Percentiles rank a stretch among this genome's conserved stretches.
Conservation (phyloP, 2,797 vertebrate genomes). For the Oceanodroma leucorhoa region DNA sequence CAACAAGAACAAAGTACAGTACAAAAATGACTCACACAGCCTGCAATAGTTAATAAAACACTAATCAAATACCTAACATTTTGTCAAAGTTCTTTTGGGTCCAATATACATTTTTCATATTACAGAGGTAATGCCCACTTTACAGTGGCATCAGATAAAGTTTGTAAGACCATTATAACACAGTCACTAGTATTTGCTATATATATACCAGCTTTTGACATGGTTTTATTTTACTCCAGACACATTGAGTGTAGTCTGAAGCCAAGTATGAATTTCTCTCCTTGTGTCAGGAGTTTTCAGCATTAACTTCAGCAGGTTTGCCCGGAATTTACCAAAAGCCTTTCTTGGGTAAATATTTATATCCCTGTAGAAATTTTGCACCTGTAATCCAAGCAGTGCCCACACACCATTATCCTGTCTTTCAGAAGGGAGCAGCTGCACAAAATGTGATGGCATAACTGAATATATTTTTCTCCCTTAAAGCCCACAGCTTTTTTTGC, state of each 20-base stretch:
- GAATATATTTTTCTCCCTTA: not conserved
- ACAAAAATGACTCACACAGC: not conserved
- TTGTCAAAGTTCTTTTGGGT: not conserved
- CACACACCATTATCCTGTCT: not conserved
- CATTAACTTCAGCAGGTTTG: not conserved
- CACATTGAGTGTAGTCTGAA: not conserved
- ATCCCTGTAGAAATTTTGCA: not conserved
- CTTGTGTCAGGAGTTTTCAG: not conserved
- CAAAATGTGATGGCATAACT: not conserved
- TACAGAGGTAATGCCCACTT: not conserved
- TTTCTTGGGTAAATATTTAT: not conserved
- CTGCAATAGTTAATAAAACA: not conserved
- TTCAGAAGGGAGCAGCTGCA: not conserved
- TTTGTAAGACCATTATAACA: not conserved
- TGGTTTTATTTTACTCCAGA: not conserved
- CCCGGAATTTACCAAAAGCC: not conserved
- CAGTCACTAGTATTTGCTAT: not conserved
- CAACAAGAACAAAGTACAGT: constrained; percentile 23
- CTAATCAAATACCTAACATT: not conserved
- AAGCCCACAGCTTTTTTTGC: not conserved
- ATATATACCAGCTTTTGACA: not conserved
- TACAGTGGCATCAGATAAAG: not conserved
- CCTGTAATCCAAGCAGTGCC: not conserved
- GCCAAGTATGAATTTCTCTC: not conserved
- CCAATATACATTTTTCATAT: not conserved